A percentile compares a stretch with the other conserved stretches of the same genome.
Conservation (phyloP, 2,888 invertebrate genomes). For the Chloroclystis v-ata region DNA sequence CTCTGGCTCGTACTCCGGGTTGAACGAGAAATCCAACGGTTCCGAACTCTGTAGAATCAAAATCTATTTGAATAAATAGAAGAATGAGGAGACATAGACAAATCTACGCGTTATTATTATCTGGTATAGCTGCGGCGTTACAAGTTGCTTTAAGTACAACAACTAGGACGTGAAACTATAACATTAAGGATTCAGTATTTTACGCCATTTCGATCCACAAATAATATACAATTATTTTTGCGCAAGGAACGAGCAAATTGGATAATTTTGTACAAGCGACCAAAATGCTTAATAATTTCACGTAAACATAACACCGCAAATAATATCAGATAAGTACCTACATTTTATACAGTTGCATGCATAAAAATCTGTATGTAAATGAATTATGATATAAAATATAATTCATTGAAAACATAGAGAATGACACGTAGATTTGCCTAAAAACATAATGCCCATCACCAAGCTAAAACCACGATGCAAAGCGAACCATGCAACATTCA, state of each 20-base stretch:
- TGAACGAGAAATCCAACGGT: slow-evolving; percentile 95
- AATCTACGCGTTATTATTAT: slow-evolving; percentile 22
- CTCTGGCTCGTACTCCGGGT: slow-evolving; percentile 92
- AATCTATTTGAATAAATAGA: slow-evolving; percentile 1
- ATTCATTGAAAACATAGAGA: too few relatives aligned
- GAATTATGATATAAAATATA: not conserved
- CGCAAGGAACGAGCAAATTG: too few relatives aligned
- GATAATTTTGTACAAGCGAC: not conserved
- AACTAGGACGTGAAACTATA: not conserved
- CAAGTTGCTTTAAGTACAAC: not conserved
- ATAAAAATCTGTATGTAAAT: slow-evolving; percentile 1
- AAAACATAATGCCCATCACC: slow-evolving; percentile 24
- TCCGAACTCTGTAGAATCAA: slow-evolving; percentile 80
- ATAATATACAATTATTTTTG: too few relatives aligned
- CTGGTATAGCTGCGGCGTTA: not conserved
- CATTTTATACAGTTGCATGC: slow-evolving; percentile 6
- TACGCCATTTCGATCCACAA: too few relatives aligned
- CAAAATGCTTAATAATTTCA: not conserved
- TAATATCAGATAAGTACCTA: not conserved
- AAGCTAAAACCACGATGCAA: slow-evolving; percentile 46
- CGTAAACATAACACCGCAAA: not conserved
- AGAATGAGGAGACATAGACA: slow-evolving; percentile 11
- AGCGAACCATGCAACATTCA: slow-evolving; percentile 45
- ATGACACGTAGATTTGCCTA: slow-evolving; percentile 37
- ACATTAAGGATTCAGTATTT: not conserved